Base-by-base conservation (phyloP, 2,797 vertebrate species). In the Hipposideros larvatus region DNA sequence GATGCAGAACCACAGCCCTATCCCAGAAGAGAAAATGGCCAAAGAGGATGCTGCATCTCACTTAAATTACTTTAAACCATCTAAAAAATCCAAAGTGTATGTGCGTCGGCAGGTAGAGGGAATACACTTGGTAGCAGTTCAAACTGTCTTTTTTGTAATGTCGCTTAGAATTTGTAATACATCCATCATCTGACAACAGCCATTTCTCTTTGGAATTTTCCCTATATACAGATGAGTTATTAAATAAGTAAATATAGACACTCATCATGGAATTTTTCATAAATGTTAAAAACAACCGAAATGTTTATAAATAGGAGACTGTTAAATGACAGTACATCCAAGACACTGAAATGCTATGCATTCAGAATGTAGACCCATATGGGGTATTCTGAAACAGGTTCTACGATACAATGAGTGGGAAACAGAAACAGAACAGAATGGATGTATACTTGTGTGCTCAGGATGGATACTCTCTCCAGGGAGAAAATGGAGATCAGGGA, bases 191-290 rank as follows among this genome's bases (percentile, higher is more conserved):
- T 90, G 21, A 88, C 71, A 37, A 48, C 28, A 88, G 41, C 22
- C 43, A 80, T n/a, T 78, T 74, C 37, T 82, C 61, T 94, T 70
- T 87, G 26, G 48, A 79, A 88, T 65, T 92, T 88, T 85, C 9
- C 41, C 66, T 92, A 51, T 34, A 75, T 74, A 87, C 18, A 71
- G 48, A 84, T n/a, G 59, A 91, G 7, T 70, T 88, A 90, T 73
- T 53, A 5, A 92, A 65, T 55, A 86, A 48, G 43, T 28, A 73
- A 26, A 88, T 3, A 87, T 5, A 70, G 6, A 68, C n/a, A 51
- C 10, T 65, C 46, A 53, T 31, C 63, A 70, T 5, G 24, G 46
- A 22, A 19, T 37, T 95, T 89, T 94, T 41, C 57, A 11, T 74
- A 74, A 51, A 66, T 57, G 21, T 84, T 68, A 71, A 65, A 79